Evolutionary conservation across 2,888 invertebrate genomes (phyloP), one percentile per base, ranked within the genome.

Genomic region (Geophilus truncorum): DNA sequence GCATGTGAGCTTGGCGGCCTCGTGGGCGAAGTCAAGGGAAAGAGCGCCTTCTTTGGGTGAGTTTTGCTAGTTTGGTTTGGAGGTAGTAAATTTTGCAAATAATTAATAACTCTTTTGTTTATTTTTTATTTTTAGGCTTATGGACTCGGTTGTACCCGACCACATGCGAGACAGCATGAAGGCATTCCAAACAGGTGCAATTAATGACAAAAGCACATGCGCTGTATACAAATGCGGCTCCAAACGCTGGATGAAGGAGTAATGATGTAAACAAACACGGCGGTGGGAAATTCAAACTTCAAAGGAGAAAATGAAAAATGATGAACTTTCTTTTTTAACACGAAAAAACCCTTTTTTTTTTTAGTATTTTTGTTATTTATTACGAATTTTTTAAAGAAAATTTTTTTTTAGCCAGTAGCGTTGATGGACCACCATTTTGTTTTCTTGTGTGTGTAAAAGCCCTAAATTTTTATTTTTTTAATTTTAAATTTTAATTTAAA

Each of bases 1-100:
- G 82, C 82, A 6, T 84, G 84, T 81, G 83, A 84, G 36, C 32
- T 83, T 6, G 84, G 84, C 32, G 82, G 82, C 12, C 76, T 81
- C 30, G 76, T 83, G 40, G 57, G 75, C 15, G 80, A 82, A 30
- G 80, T 83, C 77, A 77, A 80, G 34, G 81, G 81, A 23, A 83
- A 83, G 51, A 77, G 81, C 36, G 78, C 80, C 12, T 82, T 83
- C 80, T 82, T 83, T 57, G 82, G 81, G 83, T 83, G 80, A 80
- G 80, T 78, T 15, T 32, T 57, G 3, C 5, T 12, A n/a, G 5
- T 10, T 34, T n/a, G 3, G 4, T 25, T n/a, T 79, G 4, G 6
- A 9, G 9, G 5, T 62, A 9, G 9, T 80, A 10, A 7, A 28
- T 21, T 62, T 78, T 25, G 12, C 10, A 45, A 21, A 15, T 5